A percentile compares a stretch with the other conserved stretches of the same genome.
Conservation (phyloP, 1,140 invertebrate species). For the Hypothenemus hampei region DNA sequence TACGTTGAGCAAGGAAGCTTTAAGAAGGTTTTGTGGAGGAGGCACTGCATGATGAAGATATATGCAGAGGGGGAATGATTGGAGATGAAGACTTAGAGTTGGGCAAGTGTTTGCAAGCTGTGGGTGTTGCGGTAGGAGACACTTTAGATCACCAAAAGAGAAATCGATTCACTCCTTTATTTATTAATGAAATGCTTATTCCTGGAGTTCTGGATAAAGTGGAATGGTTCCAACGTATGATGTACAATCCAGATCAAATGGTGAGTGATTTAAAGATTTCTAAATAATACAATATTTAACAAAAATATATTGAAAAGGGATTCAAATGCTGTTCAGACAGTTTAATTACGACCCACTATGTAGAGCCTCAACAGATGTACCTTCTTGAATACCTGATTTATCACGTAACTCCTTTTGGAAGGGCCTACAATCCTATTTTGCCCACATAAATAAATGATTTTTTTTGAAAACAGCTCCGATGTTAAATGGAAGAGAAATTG, state of each 20-base stretch:
- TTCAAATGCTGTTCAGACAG: conserved; percentile 92
- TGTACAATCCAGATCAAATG: conserved; percentile 67
- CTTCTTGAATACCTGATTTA: conserved; percentile 94
- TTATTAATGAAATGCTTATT: conserved; percentile 57
- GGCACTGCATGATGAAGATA: conserved; percentile 60
- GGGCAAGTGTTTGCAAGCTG: conserved; percentile 82
- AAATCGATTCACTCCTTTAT: conserved; percentile 79
- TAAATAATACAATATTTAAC: too few relatives aligned
- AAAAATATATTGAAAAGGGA: too few relatives aligned
- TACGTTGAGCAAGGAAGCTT: conserved; percentile 76
- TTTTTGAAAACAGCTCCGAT: too few relatives aligned
- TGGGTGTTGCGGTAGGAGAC: conserved; percentile 83
- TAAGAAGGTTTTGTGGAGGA: conserved; percentile 41
- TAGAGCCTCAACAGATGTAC: conserved; percentile 89
- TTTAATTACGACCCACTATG: conserved; percentile 94
- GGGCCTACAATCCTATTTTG: conserved; percentile 37
- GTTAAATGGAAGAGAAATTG: too few relatives aligned
- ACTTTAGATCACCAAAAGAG: conserved; percentile 76
- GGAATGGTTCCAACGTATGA: conserved; percentile 7
- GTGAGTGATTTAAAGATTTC: conserved; percentile 72
- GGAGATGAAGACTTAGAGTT: conserved; percentile 92
- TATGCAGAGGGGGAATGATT: conserved; percentile 61
- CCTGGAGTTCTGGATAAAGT: conserved; percentile 10
- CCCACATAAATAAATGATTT: too few relatives aligned
- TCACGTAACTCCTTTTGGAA: conserved; percentile 86